These are phyloP conservation scores for Dreissena polymorpha DNA, from an alignment of 1,140 invertebrate genomes.

Conservation along the genomic window DNA sequence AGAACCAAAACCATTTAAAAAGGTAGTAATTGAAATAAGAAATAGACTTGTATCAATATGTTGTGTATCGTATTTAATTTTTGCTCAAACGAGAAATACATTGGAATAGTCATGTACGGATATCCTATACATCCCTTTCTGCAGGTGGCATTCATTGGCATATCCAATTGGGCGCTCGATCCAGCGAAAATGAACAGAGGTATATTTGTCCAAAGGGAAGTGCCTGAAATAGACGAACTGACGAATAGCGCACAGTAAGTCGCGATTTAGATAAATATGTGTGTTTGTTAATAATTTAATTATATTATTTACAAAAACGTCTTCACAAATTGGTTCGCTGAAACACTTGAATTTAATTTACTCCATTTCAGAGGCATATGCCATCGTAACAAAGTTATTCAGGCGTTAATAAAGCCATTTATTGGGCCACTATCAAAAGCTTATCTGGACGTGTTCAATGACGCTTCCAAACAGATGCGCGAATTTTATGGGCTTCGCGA, in stretches of 20 bases:
- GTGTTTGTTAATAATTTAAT: neutral
- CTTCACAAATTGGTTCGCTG: neutral
- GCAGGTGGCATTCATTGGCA: constrained; percentile 66
- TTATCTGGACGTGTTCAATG: constrained; percentile 69
- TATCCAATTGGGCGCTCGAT: constrained; percentile 70
- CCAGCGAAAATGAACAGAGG: constrained; percentile 69
- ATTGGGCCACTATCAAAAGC: constrained; percentile 66
- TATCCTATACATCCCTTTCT: neutral
- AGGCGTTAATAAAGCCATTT: constrained; percentile 54
- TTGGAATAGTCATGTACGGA: too few species aligned
- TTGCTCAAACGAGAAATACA: too few species aligned
- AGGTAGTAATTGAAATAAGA: neutral
- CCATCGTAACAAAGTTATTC: constrained; percentile 53
- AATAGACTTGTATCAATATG: too few species aligned
- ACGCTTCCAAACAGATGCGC: constrained; percentile 60
- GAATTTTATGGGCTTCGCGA: constrained; percentile 79
- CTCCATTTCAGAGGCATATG: constrained; percentile 72
- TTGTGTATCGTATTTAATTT: too few species aligned
- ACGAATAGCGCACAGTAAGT: neutral
- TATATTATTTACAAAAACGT: too few species aligned
- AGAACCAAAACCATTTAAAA: constrained; percentile 48
- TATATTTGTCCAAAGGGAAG: constrained; percentile 57
- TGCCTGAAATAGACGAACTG: neutral
- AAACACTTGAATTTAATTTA: neutral
- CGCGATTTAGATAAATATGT: neutral